These are phyloP conservation scores for Ailurus styani DNA, from an alignment of 2,113 vertebrate genomes.

Conservation along the genomic window DNA sequence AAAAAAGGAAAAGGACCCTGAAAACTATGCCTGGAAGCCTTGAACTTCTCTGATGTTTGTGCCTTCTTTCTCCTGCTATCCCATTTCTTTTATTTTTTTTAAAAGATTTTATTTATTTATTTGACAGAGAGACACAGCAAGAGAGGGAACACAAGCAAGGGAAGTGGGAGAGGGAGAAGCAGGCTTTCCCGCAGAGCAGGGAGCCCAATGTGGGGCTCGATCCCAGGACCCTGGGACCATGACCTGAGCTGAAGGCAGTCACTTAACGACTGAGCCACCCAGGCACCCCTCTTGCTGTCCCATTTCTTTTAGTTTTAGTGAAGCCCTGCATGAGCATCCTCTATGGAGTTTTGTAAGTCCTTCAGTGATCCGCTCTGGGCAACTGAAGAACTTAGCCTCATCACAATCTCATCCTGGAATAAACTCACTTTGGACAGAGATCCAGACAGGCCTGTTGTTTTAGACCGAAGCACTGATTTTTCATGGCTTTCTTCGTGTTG, in stretches of 20 bases:
- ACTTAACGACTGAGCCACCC: no score
- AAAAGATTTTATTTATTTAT: no score
- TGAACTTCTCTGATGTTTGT: background rate
- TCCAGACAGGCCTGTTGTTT: background rate
- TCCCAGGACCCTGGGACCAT: no score
- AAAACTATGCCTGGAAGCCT: background rate
- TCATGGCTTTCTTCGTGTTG: background rate
- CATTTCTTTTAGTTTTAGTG: background rate
- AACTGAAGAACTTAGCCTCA: background rate
- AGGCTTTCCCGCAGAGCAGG: no score
- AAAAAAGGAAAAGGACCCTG: background rate
- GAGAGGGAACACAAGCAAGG: no score
- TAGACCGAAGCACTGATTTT: slow-evolving; percentile 20
- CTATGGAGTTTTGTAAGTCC: background rate
- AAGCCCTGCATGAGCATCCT: fast-evolving
- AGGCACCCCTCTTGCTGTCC: no score
- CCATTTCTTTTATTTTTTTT: background rate
- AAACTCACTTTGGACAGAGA: slow-evolving; percentile 52
- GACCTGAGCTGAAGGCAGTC: no score
- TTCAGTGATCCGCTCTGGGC: background rate
- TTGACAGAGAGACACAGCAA: no score
- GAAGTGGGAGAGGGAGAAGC: no score
- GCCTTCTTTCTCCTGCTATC: background rate
- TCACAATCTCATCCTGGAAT: slow-evolving; percentile 54
- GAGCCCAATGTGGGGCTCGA: no score